Conservation (phyloP, 1,140 invertebrate species). For the Ips typographus region DNA sequence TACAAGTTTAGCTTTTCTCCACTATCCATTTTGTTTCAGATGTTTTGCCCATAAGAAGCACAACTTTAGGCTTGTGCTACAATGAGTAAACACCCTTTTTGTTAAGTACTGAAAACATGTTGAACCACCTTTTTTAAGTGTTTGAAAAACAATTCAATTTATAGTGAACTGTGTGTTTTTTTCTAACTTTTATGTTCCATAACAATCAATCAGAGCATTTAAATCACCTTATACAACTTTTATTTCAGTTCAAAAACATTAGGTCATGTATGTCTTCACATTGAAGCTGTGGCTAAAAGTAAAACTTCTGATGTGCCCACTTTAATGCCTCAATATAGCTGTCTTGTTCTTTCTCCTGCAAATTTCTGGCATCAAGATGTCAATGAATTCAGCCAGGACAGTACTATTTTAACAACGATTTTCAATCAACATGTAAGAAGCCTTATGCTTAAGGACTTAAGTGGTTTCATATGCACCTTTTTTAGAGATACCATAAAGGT, state of each 20-base stretch:
- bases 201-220: no score
- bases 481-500: conserved; percentile 70
- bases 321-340: conserved; percentile 86
- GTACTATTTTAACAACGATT: conserved; percentile 76
- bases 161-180: no score
- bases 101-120: no score
- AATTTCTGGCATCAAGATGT: conserved; percentile 89
- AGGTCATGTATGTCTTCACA: conserved; percentile 81
- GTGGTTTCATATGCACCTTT: not conserved
- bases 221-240: not conserved
- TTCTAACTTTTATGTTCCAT: no score
- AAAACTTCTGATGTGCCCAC: conserved; percentile 56
- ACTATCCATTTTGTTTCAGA: no score
- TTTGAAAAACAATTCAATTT: not conserved
- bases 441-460: not conserved
- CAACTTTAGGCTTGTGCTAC: no score
- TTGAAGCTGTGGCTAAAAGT: conserved; percentile 74
- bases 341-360: conserved; percentile 89
- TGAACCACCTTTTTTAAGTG: no score
- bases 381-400: conserved; percentile 73
- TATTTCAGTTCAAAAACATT: conserved; percentile 58
- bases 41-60: no score
- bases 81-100: no score
- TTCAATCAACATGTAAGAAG: conserved; percentile 75
- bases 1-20: no score